Evolutionary conservation across 2,888 invertebrate genomes (phyloP).

Genomic region (Orthonevra nobilis): DNA sequence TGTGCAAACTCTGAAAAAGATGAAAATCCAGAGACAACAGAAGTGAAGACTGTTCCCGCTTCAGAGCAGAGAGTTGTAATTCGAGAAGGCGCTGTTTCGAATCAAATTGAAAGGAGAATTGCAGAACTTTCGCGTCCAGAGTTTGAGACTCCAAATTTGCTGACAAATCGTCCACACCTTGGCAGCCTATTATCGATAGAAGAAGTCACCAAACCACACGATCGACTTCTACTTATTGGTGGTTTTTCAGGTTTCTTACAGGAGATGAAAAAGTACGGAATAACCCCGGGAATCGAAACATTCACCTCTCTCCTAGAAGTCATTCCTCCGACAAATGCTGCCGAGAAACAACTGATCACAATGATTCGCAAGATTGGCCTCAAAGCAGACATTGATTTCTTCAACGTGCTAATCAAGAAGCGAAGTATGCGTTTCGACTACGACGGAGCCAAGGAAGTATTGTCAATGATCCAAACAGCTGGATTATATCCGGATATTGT

Average conservation of each 20-base stretch:
- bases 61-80: background rate
- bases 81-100: background rate
- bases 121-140: slow-evolving; percentile 34
- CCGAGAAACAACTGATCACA: slow-evolving; percentile 86
- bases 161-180: slow-evolving; percentile 83
- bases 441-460: slow-evolving; percentile 85
- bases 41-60: no score
- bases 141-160: slow-evolving; percentile 84
- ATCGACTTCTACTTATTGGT: slow-evolving; percentile 87
- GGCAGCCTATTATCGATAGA: slow-evolving; percentile 83
- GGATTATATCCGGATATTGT: slow-evolving; percentile 86
- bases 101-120: slow-evolving; percentile 5
- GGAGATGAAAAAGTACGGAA: slow-evolving; percentile 85
- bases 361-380: slow-evolving; percentile 83
- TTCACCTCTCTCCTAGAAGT: slow-evolving; percentile 88
- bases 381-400: slow-evolving; percentile 89
- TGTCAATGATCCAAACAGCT: slow-evolving; percentile 82
- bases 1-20: background rate
- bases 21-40: background rate
- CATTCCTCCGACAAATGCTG: slow-evolving; percentile 84
- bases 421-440: slow-evolving; percentile 86
- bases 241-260: slow-evolving; percentile 88
- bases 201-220: slow-evolving; percentile 83
- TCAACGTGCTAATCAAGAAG: slow-evolving; percentile 92
- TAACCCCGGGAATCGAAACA: slow-evolving; percentile 89